Evolutionary conservation across 2,797 vertebrate genomes (phyloP), one percentile per base, ranked within the genome.

Genomic region (Myioborus miniatus): DNA sequence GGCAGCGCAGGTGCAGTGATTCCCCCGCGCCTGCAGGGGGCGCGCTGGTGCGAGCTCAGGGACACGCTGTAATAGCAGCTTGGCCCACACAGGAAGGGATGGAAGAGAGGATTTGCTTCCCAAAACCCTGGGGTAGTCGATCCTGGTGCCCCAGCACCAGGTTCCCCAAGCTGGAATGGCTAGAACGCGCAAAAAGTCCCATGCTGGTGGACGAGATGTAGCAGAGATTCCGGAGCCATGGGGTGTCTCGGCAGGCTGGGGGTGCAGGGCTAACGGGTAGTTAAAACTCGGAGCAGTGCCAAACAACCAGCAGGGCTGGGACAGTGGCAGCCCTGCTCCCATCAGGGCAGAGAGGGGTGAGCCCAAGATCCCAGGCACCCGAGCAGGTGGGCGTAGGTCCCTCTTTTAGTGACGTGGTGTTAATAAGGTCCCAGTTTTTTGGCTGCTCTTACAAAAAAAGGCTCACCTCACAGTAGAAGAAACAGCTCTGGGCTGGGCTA

Each of bases 41-140:
- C 43, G 43, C 20, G 43, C 43, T 44, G 43, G 21, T 15, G 22
- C 10, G 15, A 15, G 14, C 22, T 34, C n/a, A 5, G n/a, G 13
- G 22, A 56, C 23, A 1, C 11, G 7, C 10, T 24, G 11, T 3
- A 8, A 6, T 37, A 24, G 56, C 16, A 0, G 17, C 34, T 37
- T 6, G 16, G 34, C 11, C 11, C 15, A 27, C 11, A 3, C 2
- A 3, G 56, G 56, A 9, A 37, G 24, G 11, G 17, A 9, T 27
- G 4, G 24, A 37, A 9, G 56, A 58, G 11, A 37, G 17, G 24
- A 36, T 59, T 19, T 27, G 11, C 36, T 59, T 37, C 34, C 7
- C 24, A 59, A 58, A 58, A 12, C 17, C 24, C 24, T 19, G 34
- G 24, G 24, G 34, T 24, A 27, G 11, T 19, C 11, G 0, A 9